Conservation (phyloP, 2,888 invertebrate genomes). For the Linyphia triangularis region DNA sequence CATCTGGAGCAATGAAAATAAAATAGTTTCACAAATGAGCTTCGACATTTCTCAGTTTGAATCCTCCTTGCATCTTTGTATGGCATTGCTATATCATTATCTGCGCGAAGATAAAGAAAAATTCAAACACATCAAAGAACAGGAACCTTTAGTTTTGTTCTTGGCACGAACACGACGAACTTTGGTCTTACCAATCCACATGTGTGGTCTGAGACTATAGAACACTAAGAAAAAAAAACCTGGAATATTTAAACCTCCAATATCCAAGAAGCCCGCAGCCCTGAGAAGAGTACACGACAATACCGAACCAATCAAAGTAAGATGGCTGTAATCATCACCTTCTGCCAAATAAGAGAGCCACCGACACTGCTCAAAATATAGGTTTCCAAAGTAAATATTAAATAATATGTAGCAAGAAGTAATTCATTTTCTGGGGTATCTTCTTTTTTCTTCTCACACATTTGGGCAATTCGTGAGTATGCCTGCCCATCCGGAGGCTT, state of each 20-base stretch:
- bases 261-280: not conserved
- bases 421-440: constrained; percentile 54
- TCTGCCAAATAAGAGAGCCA: not conserved
- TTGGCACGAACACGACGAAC: not conserved
- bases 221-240: not conserved
- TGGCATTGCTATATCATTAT: no score
- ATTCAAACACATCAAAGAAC: not conserved
- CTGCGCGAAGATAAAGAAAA: not conserved
- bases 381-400: constrained; percentile 69
- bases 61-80: no score
- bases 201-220: constrained; percentile 38
- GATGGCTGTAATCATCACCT: constrained; percentile 46
- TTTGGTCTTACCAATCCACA: not conserved
- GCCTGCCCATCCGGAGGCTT: constrained; percentile 25
- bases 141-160: not conserved
- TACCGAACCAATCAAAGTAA: constrained; percentile 19
- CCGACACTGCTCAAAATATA: constrained; percentile 62
- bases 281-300: not conserved
- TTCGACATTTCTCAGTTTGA: no score
- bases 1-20: no score
- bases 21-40: no score
- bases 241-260: not conserved
- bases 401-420: constrained; percentile 71
- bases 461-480: constrained; percentile 46
- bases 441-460: constrained; percentile 1